Conservation (phyloP, 2,888 invertebrate species). For the Oxytorus armatus region DNA sequence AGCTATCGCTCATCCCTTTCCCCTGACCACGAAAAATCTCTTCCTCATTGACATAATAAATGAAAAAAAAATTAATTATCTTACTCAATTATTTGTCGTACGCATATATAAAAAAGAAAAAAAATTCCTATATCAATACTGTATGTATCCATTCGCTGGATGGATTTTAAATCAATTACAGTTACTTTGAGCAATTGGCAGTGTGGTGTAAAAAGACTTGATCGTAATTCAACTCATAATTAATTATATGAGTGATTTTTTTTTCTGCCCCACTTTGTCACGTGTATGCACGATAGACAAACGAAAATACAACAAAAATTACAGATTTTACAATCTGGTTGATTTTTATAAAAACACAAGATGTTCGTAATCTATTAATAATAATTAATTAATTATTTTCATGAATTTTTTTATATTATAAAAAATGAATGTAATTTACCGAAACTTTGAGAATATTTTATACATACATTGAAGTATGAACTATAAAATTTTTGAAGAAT, state of each 20-base stretch:
- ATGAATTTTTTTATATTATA: too few relatives aligned
- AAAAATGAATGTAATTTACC: too few relatives aligned
- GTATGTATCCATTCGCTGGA: too few relatives aligned
- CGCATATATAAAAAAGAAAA: constrained; percentile 42
- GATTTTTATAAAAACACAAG: background rate
- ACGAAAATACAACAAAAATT: constrained; percentile 21
- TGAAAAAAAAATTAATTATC: constrained; percentile 60
- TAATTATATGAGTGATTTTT: background rate
- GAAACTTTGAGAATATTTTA: too few relatives aligned
- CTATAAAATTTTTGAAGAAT: too few relatives aligned
- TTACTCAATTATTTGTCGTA: constrained; percentile 12
- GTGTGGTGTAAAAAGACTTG: too few relatives aligned
- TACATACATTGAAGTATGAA: too few relatives aligned
- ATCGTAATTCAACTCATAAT: constrained; percentile 12
- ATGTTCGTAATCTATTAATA: background rate
- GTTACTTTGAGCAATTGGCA: background rate
- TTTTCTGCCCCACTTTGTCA: background rate
- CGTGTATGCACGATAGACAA: constrained; percentile 25
- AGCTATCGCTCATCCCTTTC: constrained; percentile 49
- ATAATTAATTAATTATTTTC: too few relatives aligned
- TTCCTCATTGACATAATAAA: constrained; percentile 67
- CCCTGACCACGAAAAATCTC: constrained; percentile 53
- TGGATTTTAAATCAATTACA: background rate
- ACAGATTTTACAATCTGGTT: background rate
- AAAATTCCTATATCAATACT: too few relatives aligned